Base-by-base conservation (phyloP, 2,888 invertebrate genomes). In the Aphidoletes aphidimyza region DNA sequence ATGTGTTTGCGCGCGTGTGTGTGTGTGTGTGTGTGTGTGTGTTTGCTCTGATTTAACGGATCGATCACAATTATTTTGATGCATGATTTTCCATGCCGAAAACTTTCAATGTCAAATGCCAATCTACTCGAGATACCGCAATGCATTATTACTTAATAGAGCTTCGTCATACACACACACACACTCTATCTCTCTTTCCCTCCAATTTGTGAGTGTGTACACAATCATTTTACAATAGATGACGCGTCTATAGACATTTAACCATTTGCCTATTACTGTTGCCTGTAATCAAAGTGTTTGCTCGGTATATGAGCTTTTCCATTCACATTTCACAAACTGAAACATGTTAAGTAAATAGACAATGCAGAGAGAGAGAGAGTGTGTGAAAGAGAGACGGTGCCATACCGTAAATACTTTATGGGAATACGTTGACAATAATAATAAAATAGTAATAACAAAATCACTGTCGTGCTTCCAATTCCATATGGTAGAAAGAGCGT, bases 391-490 rank as follows among this genome's bases (percentile, higher is more conserved):
- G 9, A 11, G 47, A 17, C 6, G 22, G 11, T 8, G 30, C 14
- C 30, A n/a, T n/a, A 22, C 69, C 69, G 36, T 81, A 81, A 81
- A 81, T 81, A 81, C 37, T 37, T 81, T 81, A 37, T 81, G 81
- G 81, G 81, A 81, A 81, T n/a, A 81, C 81, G 81, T 37, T 81
- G 81, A 37, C 37, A 37, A 81, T 81, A 81, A 81, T 81, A 81
- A 81, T 37, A 81, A 81, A 81, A 81, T 37, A 37, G 81, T 81
- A 81, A 81, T 81, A 81, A 36, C 81, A 69, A 69, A 69, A 69
- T 69, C 69, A 69, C 69, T 69, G 69, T 69, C 69, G 69, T n/a
- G 30, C 69, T 54, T 54, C 9, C 69, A 69, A 69, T 69, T 69
- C 22, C 34, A 69, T 69, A 69, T 30, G 69, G 11, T 14, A 19